Evolutionary conservation across 1,140 invertebrate species (phyloP), one percentile per base, ranked within the genome.

Genomic region (Elysia chlorotica): DNA sequence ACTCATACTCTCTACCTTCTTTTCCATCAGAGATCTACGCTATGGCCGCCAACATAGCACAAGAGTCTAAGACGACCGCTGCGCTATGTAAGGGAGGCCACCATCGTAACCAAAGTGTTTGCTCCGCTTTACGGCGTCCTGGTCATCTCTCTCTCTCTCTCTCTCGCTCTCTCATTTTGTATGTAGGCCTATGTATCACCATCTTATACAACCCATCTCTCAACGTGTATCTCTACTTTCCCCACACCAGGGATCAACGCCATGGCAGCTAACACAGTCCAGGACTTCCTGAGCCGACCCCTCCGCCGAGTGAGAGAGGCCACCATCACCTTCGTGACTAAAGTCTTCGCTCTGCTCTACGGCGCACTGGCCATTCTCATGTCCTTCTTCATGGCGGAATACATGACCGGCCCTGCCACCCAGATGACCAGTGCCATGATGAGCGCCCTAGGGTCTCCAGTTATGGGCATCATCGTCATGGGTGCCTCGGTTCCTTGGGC

Each of bases 161-260:
- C n/a, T n/a, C n/a, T n/a, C n/a, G n/a, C n/a, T n/a, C n/a, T n/a
- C n/a, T n/a, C n/a, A n/a, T n/a, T n/a, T n/a, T n/a, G n/a, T n/a
- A n/a, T n/a, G n/a, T n/a, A n/a, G n/a, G n/a, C n/a, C n/a, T n/a
- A n/a, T n/a, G n/a, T n/a, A n/a, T n/a, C n/a, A n/a, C n/a, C n/a
- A n/a, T n/a, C n/a, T n/a, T n/a, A n/a, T n/a, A n/a, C n/a, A n/a
- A n/a, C n/a, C n/a, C n/a, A n/a, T n/a, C n/a, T n/a, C n/a, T n/a
- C n/a, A n/a, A n/a, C n/a, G n/a, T n/a, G n/a, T n/a, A n/a, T n/a
- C n/a, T n/a, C n/a, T n/a, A n/a, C n/a, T n/a, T n/a, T n/a, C n/a
- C n/a, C n/a, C n/a, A n/a, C n/a, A n/a, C n/a, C n/a, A 23, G 95
- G 95, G 10, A 87, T 97, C 56, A 97, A 96, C 83, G 96, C 95